phyloP scores from a whole-genome alignment of 2,888 invertebrate species.

The Cremastinae sp. region DNA sequence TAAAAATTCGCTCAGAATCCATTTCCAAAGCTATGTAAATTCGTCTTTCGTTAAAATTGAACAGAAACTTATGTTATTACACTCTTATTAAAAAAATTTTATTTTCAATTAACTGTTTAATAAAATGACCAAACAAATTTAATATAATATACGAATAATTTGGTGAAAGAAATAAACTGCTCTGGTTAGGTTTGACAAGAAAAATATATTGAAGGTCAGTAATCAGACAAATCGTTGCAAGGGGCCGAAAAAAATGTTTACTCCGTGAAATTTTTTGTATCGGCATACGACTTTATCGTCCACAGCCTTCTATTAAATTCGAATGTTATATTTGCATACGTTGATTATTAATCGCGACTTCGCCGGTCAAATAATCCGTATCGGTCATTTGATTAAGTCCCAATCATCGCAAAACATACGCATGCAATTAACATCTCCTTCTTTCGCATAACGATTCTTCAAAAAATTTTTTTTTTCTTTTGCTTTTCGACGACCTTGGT shows the following conservation, averaged over 20 bases:
- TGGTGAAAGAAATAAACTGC: no score
- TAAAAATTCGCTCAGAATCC: no score
- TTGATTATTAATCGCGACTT: conserved; percentile 11
- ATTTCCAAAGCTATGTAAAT: no score
- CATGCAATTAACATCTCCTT: conserved; percentile 32
- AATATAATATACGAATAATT: no score
- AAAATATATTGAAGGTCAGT: no score
- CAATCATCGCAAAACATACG: conserved; percentile 20
- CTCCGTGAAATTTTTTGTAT: conserved; percentile 13
- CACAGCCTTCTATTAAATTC: conserved; percentile 22
- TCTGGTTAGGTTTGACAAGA: neutral
- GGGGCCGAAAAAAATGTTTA: neutral
- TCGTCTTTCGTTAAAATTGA: no score
- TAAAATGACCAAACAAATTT: no score
- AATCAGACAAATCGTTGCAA: conserved; percentile 2
- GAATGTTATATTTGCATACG: conserved; percentile 18
- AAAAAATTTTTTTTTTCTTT: conserved; percentile 1
- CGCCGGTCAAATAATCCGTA: conserved; percentile 11
- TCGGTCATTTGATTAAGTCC: conserved; percentile 39
- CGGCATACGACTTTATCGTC: conserved; percentile 45
- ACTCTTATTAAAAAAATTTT: no score
- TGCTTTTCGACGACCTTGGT: conserved; percentile 22
- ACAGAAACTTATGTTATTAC: no score
- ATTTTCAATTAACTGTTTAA: no score
- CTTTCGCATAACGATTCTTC: neutral